phyloP scores from a whole-genome alignment of 2,888 invertebrate genomes.

The Panorpa germanica region DNA sequence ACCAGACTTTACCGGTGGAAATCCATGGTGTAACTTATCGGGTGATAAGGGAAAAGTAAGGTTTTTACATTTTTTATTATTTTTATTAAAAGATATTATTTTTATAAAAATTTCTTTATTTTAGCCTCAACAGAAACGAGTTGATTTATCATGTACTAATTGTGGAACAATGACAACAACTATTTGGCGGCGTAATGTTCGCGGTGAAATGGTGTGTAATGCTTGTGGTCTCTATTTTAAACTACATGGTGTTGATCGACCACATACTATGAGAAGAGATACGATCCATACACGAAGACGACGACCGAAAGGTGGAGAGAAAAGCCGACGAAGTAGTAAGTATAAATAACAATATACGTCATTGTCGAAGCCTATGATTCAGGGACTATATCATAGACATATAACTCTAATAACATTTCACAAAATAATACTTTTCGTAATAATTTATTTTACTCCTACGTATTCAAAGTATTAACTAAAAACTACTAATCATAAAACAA shows the following conservation, averaged over 20 bases:
- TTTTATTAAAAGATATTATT: constrained; percentile 2
- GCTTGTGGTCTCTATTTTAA: constrained; percentile 97
- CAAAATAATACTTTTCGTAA: neutral
- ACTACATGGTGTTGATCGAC: constrained; percentile 84
- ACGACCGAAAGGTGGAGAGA: constrained; percentile 55
- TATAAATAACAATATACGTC: constrained; percentile 10
- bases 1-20: constrained; percentile 22
- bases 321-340: constrained; percentile 31
- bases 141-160: constrained; percentile 86
- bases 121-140: constrained; percentile 29
- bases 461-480: constrained; percentile 8
- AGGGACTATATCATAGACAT: neutral
- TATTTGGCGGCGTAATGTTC: constrained; percentile 89
- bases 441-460: constrained; percentile 4
- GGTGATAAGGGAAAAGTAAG: constrained; percentile 20
- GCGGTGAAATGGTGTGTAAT: constrained; percentile 97
- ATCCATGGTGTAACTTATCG: constrained; percentile 24
- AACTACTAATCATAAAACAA: neutral
- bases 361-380: neutral
- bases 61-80: constrained; percentile 8
- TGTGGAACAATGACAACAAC: constrained; percentile 96
- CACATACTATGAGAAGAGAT: constrained; percentile 88
- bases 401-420: no score
- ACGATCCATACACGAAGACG: constrained; percentile 88
- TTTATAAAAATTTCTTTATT: no score